These are phyloP conservation scores for Sula dactylatra DNA, from an alignment of 2,113 vertebrate genomes.

Conservation along the genomic window DNA sequence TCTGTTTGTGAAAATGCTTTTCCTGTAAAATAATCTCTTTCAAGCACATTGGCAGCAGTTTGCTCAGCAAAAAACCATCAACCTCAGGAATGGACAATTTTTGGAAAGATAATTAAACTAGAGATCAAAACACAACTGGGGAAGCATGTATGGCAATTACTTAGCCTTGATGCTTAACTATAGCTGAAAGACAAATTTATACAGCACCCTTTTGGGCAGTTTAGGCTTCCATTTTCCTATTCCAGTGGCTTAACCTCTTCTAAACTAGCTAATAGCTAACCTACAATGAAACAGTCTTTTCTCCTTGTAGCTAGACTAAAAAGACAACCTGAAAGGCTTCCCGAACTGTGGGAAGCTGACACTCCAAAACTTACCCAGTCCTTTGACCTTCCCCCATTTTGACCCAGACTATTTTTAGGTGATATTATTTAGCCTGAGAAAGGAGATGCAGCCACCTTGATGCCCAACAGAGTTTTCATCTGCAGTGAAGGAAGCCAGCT, in stretches of 20 bases:
- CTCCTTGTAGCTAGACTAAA: background rate
- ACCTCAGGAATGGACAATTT: background rate
- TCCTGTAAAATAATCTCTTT: slow-evolving; percentile 29
- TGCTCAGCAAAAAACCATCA: background rate
- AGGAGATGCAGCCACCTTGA: background rate
- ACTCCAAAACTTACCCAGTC: background rate
- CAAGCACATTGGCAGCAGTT: background rate
- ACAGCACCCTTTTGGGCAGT: background rate
- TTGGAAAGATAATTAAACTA: slow-evolving; percentile 12
- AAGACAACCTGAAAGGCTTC: background rate
- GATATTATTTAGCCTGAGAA: background rate
- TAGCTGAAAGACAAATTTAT: background rate
- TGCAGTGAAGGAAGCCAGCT: background rate
- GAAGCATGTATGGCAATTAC: background rate
- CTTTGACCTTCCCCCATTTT: background rate
- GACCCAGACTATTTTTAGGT: background rate
- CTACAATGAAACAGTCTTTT: background rate
- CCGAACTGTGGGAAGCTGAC: background rate
- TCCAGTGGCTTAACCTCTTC: background rate
- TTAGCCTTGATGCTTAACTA: background rate
- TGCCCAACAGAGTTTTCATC: background rate
- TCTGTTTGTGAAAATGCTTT: slow-evolving; percentile 13
- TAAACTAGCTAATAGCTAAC: background rate
- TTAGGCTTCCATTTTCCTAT: background rate
- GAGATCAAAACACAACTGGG: background rate